Base-by-base conservation (phyloP, 2,113 vertebrate species). In the Sceloporus tristichus region DNA sequence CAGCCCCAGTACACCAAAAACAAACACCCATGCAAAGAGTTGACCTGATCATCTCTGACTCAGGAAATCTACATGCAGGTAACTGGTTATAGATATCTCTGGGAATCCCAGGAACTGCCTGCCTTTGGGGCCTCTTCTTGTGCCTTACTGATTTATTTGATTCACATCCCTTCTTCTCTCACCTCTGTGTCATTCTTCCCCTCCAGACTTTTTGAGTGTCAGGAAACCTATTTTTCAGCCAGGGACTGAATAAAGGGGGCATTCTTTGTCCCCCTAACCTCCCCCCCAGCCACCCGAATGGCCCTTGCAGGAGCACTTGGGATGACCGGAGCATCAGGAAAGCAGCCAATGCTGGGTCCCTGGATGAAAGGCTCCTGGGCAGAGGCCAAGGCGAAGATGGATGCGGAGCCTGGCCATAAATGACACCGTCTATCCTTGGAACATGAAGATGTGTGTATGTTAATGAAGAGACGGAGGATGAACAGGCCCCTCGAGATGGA, bases 381-480 rank as follows among this genome's bases (percentile, higher is more conserved):
- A 86, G 89, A 85, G 59, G 86, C 81, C 1, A 0, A 0, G 8
- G 5, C 70, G 48, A 88, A 95, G 93, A 95, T 95, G 90, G 94
- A 95, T 91, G 9, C 54, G 7, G 42, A 27, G 0, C 81, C 85
- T 96, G 92, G 92, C 70, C n/a, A 93, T 93, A 91, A 94, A 92
- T 92, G 94, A 94, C 94, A 95, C 88, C 91, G 90, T 87, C 92
- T 79, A 87, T 91, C 93, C 91, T 88, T 82, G 93, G 92, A 94
- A 94, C 93, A 93, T 76, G 85, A 83, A 94, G 94, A 90, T 91
- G 89, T 94, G 87, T 91, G 93, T 70, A 40, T 92, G 91, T 92
- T 94, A 95, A 95, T 93, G 92, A 93, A 95, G 92, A 88, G n/a
- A 42, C 1, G 9, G 42, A 38, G 59, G 29, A 83, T 68, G 71